phyloP scores from a whole-genome alignment of 2,888 invertebrate genomes.

The Eilema griseolum region DNA sequence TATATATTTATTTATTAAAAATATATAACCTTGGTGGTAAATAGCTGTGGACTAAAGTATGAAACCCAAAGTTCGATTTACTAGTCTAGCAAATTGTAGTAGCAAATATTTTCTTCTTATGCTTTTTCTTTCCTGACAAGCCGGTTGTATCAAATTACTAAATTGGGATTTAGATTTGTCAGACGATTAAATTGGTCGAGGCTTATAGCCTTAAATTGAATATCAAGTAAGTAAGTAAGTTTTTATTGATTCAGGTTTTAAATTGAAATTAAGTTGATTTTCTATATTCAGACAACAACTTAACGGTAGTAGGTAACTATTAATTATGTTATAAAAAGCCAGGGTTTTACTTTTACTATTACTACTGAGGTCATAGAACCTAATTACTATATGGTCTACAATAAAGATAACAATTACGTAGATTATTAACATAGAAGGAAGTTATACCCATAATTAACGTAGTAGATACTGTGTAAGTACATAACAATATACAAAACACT shows the following conservation, averaged over 20 bases:
- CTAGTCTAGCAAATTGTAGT: too few species aligned
- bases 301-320: constrained; percentile 15
- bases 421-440: constrained; percentile 36
- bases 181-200: too few species aligned
- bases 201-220: too few species aligned
- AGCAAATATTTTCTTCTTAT: too few species aligned
- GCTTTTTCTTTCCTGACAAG: too few species aligned
- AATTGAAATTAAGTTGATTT: background rate
- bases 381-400: constrained; percentile 32
- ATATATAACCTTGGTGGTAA: too few species aligned
- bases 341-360: constrained; percentile 20
- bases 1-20: too few species aligned
- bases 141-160: too few species aligned
- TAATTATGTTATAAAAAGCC: constrained; percentile 18
- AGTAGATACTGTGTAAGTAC: background rate
- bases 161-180: too few species aligned
- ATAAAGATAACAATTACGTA: constrained; percentile 27
- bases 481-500: background rate
- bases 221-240: too few species aligned
- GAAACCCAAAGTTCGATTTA: too few species aligned
- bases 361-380: constrained; percentile 30
- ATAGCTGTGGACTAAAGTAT: too few species aligned
- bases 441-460: constrained; percentile 1
- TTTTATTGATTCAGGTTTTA: background rate
- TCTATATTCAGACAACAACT: background rate